Evolutionary conservation across 1,140 invertebrate genomes (phyloP).

Genomic region (Drosophila micromelanica): DNA sequence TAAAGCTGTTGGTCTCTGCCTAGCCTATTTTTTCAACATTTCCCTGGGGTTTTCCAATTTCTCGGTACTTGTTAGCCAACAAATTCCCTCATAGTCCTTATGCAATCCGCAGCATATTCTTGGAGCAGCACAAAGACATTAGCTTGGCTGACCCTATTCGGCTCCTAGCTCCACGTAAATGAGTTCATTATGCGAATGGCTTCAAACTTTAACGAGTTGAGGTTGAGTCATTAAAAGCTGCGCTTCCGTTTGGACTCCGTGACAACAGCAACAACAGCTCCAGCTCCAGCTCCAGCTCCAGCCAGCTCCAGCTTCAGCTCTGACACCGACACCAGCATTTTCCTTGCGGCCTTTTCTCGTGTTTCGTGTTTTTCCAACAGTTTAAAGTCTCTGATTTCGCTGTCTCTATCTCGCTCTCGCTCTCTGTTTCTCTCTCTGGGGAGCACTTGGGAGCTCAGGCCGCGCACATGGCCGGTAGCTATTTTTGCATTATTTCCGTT

Average conservation of each 20-base stretch:
- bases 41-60: too few species aligned
- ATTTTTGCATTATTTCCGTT: constrained; percentile 80
- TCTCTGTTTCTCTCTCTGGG: constrained; percentile 40
- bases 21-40: too few species aligned
- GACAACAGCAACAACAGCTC: constrained; percentile 16
- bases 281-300: constrained; percentile 3
- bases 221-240: constrained; percentile 72
- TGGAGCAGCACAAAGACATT: neutral
- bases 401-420: neutral
- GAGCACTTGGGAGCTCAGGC: constrained; percentile 54
- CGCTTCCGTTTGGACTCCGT: constrained; percentile 44
- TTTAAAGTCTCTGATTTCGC: constrained; percentile 54
- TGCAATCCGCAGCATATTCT: too few species aligned
- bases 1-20: too few species aligned
- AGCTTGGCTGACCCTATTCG: constrained; percentile 38
- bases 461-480: constrained; percentile 65
- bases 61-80: too few species aligned
- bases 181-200: constrained; percentile 78
- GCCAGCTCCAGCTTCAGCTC: neutral
- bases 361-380: constrained; percentile 28
- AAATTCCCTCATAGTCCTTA: too few species aligned
- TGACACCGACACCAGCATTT: constrained; percentile 31
- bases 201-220: constrained; percentile 71
- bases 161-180: constrained; percentile 41
- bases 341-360: constrained; percentile 40